A percentile compares a stretch with the other conserved stretches of the same genome.
Conservation (phyloP, 2,888 invertebrate species). For the Campopleginae sp. region DNA sequence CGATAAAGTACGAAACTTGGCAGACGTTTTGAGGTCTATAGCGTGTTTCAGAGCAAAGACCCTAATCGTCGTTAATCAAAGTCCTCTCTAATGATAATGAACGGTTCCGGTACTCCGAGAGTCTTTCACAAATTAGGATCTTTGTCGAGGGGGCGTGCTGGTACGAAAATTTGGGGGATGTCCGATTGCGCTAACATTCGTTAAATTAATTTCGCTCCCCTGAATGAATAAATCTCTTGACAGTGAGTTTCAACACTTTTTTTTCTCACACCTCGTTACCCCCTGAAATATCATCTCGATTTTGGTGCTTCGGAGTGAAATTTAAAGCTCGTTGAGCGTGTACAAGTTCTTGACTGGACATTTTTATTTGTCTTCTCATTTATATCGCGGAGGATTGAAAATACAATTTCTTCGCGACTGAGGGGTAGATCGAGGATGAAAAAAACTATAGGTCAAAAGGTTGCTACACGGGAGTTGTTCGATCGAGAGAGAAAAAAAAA, state of each 20-base stretch:
- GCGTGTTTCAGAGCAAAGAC: conserved; percentile 50
- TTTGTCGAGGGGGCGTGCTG: conserved; percentile 6
- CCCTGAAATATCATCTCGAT: conserved; percentile 32
- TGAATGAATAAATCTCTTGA: conserved; percentile 45
- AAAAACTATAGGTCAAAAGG: conserved; percentile 63
- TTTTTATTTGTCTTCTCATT: conserved; percentile 20
- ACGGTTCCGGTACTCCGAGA: conserved; percentile 23
- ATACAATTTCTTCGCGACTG: conserved; percentile 17
- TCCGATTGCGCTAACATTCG: conserved; percentile 7
- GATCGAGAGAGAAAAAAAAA: conserved; percentile 58
- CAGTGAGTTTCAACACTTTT: conserved; percentile 13
- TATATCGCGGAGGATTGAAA: neutral
- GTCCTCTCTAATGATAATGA: conserved; percentile 66
- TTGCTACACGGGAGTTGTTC: conserved; percentile 38
- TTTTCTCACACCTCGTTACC: conserved; percentile 48
- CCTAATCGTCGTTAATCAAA: conserved; percentile 69
- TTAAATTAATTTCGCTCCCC: conserved; percentile 30
- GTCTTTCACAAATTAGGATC: conserved; percentile 50
- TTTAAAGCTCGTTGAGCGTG: conserved; percentile 16
- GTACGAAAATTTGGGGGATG: conserved; percentile 4
- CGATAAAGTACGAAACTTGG: conserved; percentile 53
- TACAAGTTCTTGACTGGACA: conserved; percentile 1
- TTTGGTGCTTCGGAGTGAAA: conserved; percentile 7
- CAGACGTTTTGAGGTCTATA: conserved; percentile 56
- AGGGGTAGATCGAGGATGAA: conserved; percentile 17